Percentiles rank a stretch among this genome's conserved stretches.
These are phyloP conservation scores for Latrodectus hesperus DNA, from an alignment of 2,888 invertebrate genomes.

Conservation along the genomic window DNA sequence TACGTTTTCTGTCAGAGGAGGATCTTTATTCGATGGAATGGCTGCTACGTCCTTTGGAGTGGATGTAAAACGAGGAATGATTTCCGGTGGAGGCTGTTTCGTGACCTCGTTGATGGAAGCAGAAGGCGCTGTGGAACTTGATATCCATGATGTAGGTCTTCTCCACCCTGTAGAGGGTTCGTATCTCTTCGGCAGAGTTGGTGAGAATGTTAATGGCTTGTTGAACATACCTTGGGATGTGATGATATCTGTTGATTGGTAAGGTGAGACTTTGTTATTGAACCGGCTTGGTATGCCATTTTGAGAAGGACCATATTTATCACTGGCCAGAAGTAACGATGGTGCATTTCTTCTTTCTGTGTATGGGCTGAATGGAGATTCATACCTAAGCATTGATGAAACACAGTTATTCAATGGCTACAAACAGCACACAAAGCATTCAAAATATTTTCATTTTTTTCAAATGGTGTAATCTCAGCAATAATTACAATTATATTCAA, in stretches of 20 bases:
- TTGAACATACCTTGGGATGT: conserved; percentile 10
- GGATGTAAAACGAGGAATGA: conserved; percentile 35
- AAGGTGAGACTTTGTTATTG: conserved; percentile 38
- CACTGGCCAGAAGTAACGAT: conserved; percentile 47
- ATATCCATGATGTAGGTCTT: conserved; percentile 22
- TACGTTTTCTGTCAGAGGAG: not conserved
- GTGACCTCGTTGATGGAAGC: not conserved
- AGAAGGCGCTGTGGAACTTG: conserved; percentile 11
- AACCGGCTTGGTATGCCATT: not conserved
- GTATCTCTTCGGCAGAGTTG: conserved; percentile 20
- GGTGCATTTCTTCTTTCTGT: conserved; percentile 22
- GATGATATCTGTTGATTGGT: conserved; percentile 53
- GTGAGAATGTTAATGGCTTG: conserved; percentile 5
- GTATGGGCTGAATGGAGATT: conserved; percentile 56
- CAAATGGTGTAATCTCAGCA: no score
- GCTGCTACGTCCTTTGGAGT: conserved; percentile 19
- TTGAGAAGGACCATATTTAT: conserved; percentile 35
- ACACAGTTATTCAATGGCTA: not conserved
- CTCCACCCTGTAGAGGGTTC: conserved; percentile 17
- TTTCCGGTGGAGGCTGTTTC: conserved; percentile 23
- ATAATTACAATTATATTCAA: no score
- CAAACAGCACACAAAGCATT: no score
- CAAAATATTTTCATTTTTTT: no score
- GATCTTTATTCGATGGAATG: not conserved
- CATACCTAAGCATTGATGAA: conserved; percentile 31